A percentile compares a stretch with the other conserved stretches of the same genome.
These are phyloP conservation scores for Vollenhovia emeryi DNA, from an alignment of 1,140 invertebrate genomes.

Conservation along the genomic window DNA sequence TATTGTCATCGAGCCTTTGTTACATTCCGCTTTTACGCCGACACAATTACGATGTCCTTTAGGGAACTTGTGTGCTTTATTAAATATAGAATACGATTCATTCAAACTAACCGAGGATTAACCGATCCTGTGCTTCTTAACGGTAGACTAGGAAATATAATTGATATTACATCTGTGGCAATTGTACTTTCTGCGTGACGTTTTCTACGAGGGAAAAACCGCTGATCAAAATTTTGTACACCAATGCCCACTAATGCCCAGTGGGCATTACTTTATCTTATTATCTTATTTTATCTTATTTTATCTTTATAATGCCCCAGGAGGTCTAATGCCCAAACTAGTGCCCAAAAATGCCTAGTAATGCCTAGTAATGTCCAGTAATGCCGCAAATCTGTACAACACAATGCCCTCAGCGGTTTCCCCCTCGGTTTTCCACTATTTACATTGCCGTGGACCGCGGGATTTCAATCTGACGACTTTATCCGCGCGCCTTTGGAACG, in stretches of 20 bases:
- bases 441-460: not conserved
- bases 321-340: no score
- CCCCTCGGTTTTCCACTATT: not conserved
- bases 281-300: no score
- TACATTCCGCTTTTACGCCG: not conserved
- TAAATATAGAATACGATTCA: not conserved
- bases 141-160: not conserved
- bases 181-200: not conserved
- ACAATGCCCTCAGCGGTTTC: no score
- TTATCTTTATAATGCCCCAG: no score
- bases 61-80: not conserved
- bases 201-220: no score
- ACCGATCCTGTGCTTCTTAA: not conserved
- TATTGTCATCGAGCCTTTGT: conserved; percentile 15
- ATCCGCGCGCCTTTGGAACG: not conserved
- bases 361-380: no score
- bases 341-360: no score
- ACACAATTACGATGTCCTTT: not conserved
- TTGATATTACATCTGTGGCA: not conserved
- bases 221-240: no score
- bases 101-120: not conserved
- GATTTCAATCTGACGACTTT: not conserved
- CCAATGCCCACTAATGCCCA: no score
- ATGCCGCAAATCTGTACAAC: no score
- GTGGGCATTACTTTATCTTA: no score